Percentiles rank a stretch among this genome's conserved stretches.
Conservation (phyloP, 2,797 vertebrate genomes). For the Pangasius krempfi region DNA sequence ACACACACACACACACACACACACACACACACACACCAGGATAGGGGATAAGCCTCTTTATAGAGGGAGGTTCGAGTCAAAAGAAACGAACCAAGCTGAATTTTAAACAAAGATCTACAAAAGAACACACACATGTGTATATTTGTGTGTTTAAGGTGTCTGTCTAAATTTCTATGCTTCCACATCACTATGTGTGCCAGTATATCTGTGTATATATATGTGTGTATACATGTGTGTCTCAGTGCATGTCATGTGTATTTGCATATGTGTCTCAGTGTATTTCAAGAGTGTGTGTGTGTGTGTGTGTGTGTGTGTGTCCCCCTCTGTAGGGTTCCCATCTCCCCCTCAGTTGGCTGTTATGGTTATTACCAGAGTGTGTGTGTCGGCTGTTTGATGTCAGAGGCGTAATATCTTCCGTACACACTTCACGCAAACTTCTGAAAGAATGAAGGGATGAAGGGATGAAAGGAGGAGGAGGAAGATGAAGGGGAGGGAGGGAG, state of each 20-base stretch:
- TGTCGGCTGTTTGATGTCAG: constrained; percentile 64
- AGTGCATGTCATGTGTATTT: not conserved
- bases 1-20: constrained; percentile 34
- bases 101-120: constrained; percentile 74
- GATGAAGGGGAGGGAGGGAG: constrained; percentile 53
- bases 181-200: not conserved
- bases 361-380: constrained; percentile 65
- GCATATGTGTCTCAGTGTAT: not conserved
- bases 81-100: constrained; percentile 75
- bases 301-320: constrained; percentile 28
- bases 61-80: constrained; percentile 58
- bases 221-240: not conserved
- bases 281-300: not conserved
- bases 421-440: constrained; percentile 57
- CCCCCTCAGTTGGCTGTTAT: constrained; percentile 63
- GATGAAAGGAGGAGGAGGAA: constrained; percentile 24
- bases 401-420: constrained; percentile 61
- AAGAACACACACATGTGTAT: constrained; percentile 39
- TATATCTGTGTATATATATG: not conserved
- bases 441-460: constrained; percentile 36
- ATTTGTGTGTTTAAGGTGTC: not conserved
- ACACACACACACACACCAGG: constrained; percentile 21
- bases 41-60: constrained; percentile 53
- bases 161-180: not conserved
- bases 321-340: constrained; percentile 41